phyloP scores from a whole-genome alignment of 2,888 invertebrate genomes.

The Cloeon dipterum region DNA sequence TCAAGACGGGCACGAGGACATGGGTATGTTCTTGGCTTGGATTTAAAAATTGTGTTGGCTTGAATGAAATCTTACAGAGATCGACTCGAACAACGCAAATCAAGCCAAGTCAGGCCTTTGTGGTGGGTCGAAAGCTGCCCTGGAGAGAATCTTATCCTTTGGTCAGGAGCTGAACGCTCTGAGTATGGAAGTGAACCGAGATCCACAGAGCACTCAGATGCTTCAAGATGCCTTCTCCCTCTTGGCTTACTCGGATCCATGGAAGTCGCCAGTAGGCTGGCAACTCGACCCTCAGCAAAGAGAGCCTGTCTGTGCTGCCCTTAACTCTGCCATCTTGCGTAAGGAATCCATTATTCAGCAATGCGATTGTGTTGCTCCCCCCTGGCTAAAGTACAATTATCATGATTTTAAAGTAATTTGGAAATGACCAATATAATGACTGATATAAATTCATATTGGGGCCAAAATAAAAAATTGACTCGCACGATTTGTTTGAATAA shows the following conservation, averaged over 20 bases:
- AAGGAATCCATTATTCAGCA: slow-evolving; percentile 12
- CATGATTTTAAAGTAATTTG: too few species aligned
- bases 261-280: slow-evolving; percentile 91
- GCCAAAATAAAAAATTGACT: too few species aligned
- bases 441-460: too few species aligned
- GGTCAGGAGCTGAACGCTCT: slow-evolving; percentile 82
- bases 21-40: slow-evolving; percentile 32
- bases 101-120: slow-evolving; percentile 19
- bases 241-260: slow-evolving; percentile 92
- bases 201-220: slow-evolving; percentile 71
- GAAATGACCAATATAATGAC: too few species aligned
- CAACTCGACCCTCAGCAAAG: slow-evolving; percentile 85
- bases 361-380: too few species aligned
- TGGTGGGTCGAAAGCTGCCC: slow-evolving; percentile 52
- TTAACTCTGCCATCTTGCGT: slow-evolving; percentile 97
- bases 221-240: slow-evolving; percentile 95
- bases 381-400: too few species aligned
- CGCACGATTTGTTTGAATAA: too few species aligned
- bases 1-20: slow-evolving; percentile 42
- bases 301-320: slow-evolving; percentile 83
- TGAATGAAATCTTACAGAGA: too few species aligned
- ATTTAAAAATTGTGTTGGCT: too few species aligned
- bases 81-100: not conserved
- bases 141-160: slow-evolving; percentile 85
- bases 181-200: slow-evolving; percentile 62